These are phyloP conservation scores for Scaptomyza polygonia DNA, from an alignment of 2,888 invertebrate genomes.

Conservation along the genomic window DNA sequence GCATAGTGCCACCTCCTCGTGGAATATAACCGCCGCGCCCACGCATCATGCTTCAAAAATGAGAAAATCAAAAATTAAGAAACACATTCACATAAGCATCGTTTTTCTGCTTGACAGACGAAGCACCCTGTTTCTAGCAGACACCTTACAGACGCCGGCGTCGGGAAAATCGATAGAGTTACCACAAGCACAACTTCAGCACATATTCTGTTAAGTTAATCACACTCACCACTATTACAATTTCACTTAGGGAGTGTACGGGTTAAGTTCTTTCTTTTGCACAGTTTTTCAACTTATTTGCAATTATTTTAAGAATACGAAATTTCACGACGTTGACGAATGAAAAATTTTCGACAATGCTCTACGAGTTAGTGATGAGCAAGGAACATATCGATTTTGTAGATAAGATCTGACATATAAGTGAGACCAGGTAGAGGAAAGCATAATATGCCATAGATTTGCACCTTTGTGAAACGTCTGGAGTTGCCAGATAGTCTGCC, in stretches of 20 bases:
- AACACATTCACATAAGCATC: not conserved
- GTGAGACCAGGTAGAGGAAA: slow-evolving; percentile 2
- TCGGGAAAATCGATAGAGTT: slow-evolving; percentile 43
- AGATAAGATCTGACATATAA: not conserved
- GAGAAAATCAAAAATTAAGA: no score
- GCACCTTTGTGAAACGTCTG: not conserved
- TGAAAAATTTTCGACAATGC: slow-evolving; percentile 49
- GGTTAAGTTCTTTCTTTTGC: not conserved
- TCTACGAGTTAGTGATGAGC: slow-evolving; percentile 21
- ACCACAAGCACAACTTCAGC: slow-evolving; percentile 5
- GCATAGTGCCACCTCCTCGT: slow-evolving; percentile 4
- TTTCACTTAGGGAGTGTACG: not conserved
- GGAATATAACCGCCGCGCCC: slow-evolving; percentile 69
- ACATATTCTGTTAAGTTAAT: not conserved
- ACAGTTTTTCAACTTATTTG: slow-evolving; percentile 11
- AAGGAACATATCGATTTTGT: slow-evolving; percentile 16
- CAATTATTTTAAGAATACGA: slow-evolving; percentile 14
- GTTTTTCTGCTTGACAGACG: slow-evolving; percentile 1
- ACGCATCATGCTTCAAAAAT: slow-evolving; percentile 66
- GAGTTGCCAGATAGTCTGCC: slow-evolving; percentile 7
- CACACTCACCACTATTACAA: slow-evolving; percentile 26
- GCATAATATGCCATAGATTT: not conserved
- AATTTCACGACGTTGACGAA: slow-evolving; percentile 13
- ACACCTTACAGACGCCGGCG: slow-evolving; percentile 33
- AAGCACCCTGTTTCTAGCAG: slow-evolving; percentile 37